Percentiles rank a stretch among this genome's conserved stretches.
phyloP scores from a whole-genome alignment of 1,140 invertebrate species.

The Neotoxoptera formosana region DNA sequence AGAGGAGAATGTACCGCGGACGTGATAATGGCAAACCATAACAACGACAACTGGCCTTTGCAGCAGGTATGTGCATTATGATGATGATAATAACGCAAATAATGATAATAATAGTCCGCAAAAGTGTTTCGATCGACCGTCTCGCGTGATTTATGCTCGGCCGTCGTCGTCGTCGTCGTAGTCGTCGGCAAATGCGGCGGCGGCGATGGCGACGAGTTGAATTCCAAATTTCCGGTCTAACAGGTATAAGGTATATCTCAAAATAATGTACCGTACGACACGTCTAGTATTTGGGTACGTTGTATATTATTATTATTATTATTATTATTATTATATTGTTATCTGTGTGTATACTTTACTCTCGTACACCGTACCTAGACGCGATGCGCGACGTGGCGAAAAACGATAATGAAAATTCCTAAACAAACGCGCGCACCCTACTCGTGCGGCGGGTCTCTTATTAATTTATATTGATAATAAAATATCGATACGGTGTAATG shows the following conservation, averaged over 20 bases:
- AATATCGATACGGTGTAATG: background rate
- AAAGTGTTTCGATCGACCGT: background rate
- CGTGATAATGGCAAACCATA: background rate
- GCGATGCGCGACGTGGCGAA: background rate
- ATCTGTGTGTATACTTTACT: background rate
- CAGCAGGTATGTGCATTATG: background rate
- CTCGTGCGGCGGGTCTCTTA: background rate
- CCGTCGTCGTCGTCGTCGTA: background rate
- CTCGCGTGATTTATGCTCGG: background rate
- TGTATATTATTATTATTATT: too few species aligned
- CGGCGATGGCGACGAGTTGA: background rate
- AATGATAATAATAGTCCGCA: background rate
- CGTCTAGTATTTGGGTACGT: background rate
- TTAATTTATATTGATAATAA: slow-evolving; percentile 21
- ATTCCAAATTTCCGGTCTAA: slow-evolving; percentile 10
- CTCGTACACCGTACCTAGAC: background rate
- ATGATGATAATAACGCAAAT: background rate
- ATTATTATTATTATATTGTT: too few species aligned
- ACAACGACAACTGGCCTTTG: background rate
- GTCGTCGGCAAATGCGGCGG: background rate
- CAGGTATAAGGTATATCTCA: background rate
- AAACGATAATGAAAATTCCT: slow-evolving; percentile 39
- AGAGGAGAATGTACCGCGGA: background rate
- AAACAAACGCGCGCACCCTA: background rate
- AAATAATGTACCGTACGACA: background rate